Evolutionary conservation across 2,888 invertebrate species (phyloP).

Genomic region (Halictus ligatus): DNA sequence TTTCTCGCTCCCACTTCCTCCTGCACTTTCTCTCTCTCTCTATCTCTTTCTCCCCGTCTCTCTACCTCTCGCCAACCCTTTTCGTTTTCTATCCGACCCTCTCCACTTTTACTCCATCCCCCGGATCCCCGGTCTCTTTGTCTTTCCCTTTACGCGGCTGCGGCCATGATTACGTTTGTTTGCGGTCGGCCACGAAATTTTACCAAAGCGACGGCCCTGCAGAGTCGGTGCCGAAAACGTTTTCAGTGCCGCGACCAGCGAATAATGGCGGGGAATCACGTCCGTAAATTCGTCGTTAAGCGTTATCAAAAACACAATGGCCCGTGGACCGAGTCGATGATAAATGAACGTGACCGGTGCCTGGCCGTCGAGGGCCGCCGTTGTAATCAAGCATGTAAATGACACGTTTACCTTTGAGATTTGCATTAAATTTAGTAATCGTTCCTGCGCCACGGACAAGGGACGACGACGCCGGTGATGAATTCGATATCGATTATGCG

Average conservation of each 20-base stretch:
- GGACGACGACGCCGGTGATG: background rate
- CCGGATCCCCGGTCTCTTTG: conserved; percentile 31
- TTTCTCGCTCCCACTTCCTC: background rate
- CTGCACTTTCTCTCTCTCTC: background rate
- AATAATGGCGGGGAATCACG: conserved; percentile 21
- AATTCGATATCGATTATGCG: conserved; percentile 23
- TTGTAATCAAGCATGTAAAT: conserved; percentile 60
- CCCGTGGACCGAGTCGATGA: background rate
- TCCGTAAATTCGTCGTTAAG: conserved; percentile 16
- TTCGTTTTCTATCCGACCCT: background rate
- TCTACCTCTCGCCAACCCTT: background rate
- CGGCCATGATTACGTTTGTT: conserved; percentile 56
- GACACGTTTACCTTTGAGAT: conserved; percentile 65
- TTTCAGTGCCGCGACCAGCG: conserved; percentile 8
- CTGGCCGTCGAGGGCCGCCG: background rate
- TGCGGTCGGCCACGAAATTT: conserved; percentile 57
- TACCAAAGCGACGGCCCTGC: conserved; percentile 26
- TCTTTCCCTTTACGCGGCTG: conserved; percentile 27
- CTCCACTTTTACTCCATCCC: background rate
- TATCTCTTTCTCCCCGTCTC: background rate
- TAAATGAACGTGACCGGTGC: background rate
- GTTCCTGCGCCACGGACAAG: conserved; percentile 29
- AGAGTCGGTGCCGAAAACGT: background rate
- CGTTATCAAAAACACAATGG: conserved; percentile 23
- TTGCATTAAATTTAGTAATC: conserved; percentile 69